These are phyloP conservation scores for Tragopan temminckii DNA, from an alignment of 2,797 vertebrate genomes.

Conservation along the genomic window DNA sequence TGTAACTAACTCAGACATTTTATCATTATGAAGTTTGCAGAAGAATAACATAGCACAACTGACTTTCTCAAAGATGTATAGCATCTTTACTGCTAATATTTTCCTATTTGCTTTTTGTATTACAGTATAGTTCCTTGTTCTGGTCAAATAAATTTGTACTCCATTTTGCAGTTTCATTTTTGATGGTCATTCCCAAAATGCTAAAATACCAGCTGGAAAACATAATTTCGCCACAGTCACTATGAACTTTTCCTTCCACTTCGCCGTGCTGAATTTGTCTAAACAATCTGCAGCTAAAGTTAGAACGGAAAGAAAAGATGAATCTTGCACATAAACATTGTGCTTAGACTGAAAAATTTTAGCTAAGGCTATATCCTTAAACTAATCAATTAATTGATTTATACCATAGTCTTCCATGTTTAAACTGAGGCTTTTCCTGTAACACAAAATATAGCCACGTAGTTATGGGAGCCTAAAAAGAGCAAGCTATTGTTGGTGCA, in stretches of 20 bases:
- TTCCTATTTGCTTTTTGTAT: background rate
- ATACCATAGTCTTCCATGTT: background rate
- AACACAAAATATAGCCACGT: background rate
- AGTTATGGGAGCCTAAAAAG: background rate
- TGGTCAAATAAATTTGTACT: background rate
- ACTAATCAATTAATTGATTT: background rate
- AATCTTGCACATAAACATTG: background rate
- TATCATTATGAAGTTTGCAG: background rate
- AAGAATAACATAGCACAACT: background rate
- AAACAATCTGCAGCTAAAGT: background rate
- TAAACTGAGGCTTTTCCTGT: background rate
- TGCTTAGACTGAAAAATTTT: background rate
- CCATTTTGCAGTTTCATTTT: background rate
- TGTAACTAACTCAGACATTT: slow-evolving; percentile 20
- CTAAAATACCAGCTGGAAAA: background rate
- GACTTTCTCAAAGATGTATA: background rate
- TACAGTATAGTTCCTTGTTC: background rate
- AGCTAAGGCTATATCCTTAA: background rate
- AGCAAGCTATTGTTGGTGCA: background rate
- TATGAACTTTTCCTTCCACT: background rate
- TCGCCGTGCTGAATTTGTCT: background rate
- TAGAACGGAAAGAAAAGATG: background rate
- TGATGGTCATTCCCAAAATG: background rate
- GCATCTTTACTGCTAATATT: background rate
- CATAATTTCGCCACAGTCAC: background rate